Evolutionary conservation across 2,113 vertebrate genomes (phyloP).

Genomic region (Pagrus major): DNA sequence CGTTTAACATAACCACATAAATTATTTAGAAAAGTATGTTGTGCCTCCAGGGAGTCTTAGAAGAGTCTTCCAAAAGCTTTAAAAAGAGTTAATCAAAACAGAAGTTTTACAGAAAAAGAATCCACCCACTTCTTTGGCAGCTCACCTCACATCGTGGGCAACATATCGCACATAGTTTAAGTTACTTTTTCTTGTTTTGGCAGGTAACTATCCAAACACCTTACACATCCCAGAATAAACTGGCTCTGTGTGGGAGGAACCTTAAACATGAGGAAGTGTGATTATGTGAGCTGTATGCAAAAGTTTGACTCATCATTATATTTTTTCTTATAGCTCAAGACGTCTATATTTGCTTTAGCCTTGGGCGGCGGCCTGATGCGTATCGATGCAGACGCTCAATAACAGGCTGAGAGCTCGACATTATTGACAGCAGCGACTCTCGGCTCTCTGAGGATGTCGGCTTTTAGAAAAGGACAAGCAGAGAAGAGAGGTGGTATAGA

Average conservation of each 20-base stretch:
- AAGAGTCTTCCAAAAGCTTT: background rate
- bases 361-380: slow-evolving; percentile 57
- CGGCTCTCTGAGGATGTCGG: slow-evolving; percentile 20
- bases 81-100: background rate
- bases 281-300: slow-evolving; percentile 1
- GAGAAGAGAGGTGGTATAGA: slow-evolving; percentile 14
- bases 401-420: slow-evolving; percentile 42
- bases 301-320: slow-evolving; percentile 28
- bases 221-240: slow-evolving; percentile 2
- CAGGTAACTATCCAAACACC: background rate
- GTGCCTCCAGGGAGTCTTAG: background rate
- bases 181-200: background rate
- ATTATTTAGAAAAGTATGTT: background rate
- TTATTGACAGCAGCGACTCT: slow-evolving; percentile 61
- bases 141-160: background rate
- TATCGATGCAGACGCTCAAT: slow-evolving; percentile 71
- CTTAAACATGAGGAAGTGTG: slow-evolving; percentile 24
- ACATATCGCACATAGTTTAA: background rate
- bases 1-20: background rate
- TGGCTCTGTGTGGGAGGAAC: slow-evolving; percentile 15
- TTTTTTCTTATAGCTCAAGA: slow-evolving; percentile 13
- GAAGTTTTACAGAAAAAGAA: background rate
- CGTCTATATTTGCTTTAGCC: slow-evolving; percentile 65
- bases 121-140: background rate
- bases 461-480: slow-evolving; percentile 10